Conservation (phyloP, 2,888 invertebrate genomes). For the Scrobipalpa costella region DNA sequence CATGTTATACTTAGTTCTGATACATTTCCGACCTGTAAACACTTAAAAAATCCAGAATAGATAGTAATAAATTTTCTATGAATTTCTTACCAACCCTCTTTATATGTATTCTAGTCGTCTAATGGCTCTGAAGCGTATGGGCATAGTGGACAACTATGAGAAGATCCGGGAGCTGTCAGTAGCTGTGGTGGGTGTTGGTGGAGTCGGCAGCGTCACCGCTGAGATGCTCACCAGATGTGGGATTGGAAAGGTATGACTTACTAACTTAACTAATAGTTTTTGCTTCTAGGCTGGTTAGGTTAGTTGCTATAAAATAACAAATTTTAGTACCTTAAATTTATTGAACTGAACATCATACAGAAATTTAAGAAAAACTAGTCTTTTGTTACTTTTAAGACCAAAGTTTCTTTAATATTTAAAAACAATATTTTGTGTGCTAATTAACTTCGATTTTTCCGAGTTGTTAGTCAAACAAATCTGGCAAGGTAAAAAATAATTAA, state of each 20-base stretch:
- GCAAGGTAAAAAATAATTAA: no score
- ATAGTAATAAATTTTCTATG: not conserved
- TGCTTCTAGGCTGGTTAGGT: no score
- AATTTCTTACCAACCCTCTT: not conserved
- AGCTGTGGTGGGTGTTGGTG: conserved; percentile 98
- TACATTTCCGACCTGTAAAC: not conserved
- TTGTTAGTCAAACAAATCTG: no score
- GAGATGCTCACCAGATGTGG: conserved; percentile 99
- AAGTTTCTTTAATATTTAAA: no score
- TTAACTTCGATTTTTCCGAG: no score
- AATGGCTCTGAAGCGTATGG: conserved; percentile 99
- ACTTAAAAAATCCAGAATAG: not conserved
- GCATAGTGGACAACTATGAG: conserved; percentile 99
- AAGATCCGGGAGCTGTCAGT: conserved; percentile 93
- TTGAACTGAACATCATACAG: no score
- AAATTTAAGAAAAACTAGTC: no score
- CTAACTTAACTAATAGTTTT: no score
- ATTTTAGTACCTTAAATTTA: no score
- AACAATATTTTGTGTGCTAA: no score
- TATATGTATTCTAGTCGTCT: conserved; percentile 85
- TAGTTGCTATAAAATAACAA: no score
- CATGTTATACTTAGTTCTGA: not conserved
- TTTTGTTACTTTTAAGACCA: no score
- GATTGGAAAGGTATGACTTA: conserved; percentile 89
- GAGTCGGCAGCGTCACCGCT: conserved; percentile 99